Conservation (phyloP, 1,140 invertebrate species). For the Tetragonula clypearis region DNA sequence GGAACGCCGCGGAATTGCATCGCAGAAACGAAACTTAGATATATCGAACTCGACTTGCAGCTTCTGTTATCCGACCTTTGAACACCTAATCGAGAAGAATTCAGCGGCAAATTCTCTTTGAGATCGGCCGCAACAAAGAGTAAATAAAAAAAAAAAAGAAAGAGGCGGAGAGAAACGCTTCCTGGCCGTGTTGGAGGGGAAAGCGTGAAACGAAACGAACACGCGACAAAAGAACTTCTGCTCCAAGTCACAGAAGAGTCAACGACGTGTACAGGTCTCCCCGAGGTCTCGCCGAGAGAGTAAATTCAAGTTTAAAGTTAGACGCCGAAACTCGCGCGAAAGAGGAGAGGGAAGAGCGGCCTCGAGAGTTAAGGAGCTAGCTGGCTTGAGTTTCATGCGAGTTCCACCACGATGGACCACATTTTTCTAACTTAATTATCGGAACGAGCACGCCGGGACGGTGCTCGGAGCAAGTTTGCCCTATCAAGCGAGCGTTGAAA, state of each 20-base stretch:
- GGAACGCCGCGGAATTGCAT: too few relatives aligned
- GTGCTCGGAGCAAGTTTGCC: constrained; percentile 61
- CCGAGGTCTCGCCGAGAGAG: constrained; percentile 38
- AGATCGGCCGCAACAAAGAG: neutral
- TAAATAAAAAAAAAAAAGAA: neutral
- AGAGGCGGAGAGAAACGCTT: neutral
- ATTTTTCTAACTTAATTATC: constrained; percentile 79
- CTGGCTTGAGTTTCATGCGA: constrained; percentile 59
- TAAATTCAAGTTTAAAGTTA: constrained; percentile 70
- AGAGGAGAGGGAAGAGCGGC: constrained; percentile 44
- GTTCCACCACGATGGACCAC: constrained; percentile 65
- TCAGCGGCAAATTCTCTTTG: neutral
- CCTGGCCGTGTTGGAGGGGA: neutral
- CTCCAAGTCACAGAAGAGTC: constrained; percentile 53
- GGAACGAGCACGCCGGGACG: constrained; percentile 56
- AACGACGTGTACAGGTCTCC: constrained; percentile 49
- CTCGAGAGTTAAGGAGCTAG: constrained; percentile 53
- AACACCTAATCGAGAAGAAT: neutral
- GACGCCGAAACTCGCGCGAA: constrained; percentile 23
- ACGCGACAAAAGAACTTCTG: constrained; percentile 58
- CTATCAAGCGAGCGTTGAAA: constrained; percentile 60
- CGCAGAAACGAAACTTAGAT: too few relatives aligned
- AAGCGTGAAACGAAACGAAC: constrained; percentile 39
- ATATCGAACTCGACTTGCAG: too few relatives aligned
- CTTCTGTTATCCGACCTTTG: too few relatives aligned